Evolutionary conservation across 1,140 invertebrate species (phyloP), one percentile per base, ranked within the genome.

Genomic region (Galleria mellonella): DNA sequence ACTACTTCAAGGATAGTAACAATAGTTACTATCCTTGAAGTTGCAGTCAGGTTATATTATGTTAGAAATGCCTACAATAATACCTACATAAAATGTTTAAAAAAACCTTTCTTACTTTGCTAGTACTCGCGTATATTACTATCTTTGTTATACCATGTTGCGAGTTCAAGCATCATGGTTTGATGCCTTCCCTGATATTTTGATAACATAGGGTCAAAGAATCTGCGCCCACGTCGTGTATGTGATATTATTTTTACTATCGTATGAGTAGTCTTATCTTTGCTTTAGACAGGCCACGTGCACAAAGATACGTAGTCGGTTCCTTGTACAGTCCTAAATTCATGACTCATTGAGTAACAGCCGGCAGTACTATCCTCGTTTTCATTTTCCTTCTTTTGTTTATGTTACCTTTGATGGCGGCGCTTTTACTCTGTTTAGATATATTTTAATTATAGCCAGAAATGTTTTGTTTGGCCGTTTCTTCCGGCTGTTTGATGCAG

Each of bases 361-460:
- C 32, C 38, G 32, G 12, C 11, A 44, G 31, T 45, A 40, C 37
- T 23, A 28, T 51, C 29, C 31, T 41, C 11, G 14, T 41, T 41
- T 36, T 51, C 38, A 37, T 37, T 37, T 37, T 37, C 35, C 35
- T n/a, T 35, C 28, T 35, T 48, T 43, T 48, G 37, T 51, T 30
- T 39, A 43, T 32, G 39, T 28, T 27, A 37, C 33, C 37, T 31
- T 40, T 36, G 37, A 31, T 23, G 37, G 37, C 33, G 12, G 40
- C 2, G 35, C 47, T 45, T 55, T 49, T 43, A 55, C 36, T 50
- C 32, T 51, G 49, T 51, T 46, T 46, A 8, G 28, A 32, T 47
- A 55, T 55, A 53, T 70, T 55, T 62, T 74, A 74, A 74, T 71
- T 65, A 74, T 67, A 70, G 56, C 43, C 32, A 40, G 47, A 46